These are phyloP conservation scores for Colletes collaris DNA, from an alignment of 2,888 invertebrate species.

Conservation along the genomic window DNA sequence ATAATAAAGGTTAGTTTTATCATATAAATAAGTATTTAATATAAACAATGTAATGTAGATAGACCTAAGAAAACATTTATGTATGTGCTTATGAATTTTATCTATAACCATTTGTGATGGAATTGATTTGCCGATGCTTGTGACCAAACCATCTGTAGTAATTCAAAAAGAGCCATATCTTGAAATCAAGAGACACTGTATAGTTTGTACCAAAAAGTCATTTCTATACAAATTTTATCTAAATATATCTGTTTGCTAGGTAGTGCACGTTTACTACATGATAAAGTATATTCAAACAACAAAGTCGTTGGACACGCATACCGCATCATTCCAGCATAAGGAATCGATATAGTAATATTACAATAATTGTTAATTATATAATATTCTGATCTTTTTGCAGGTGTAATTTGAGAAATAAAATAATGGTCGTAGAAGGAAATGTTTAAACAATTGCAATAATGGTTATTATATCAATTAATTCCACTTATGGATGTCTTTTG, in stretches of 20 bases:
- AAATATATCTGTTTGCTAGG: no score
- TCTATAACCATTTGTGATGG: not conserved
- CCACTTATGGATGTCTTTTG: constrained; percentile 16
- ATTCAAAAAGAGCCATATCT: no score
- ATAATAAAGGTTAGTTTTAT: constrained; percentile 40
- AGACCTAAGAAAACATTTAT: not conserved
- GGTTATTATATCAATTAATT: not conserved
- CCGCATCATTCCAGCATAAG: no score
- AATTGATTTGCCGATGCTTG: no score
- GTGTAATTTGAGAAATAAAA: constrained; percentile 1
- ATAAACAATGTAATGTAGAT: not conserved
- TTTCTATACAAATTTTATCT: no score
- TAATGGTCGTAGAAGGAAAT: not conserved
- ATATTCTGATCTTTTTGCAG: constrained; percentile 22
- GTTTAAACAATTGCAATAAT: constrained; percentile 9
- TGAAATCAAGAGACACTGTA: no score
- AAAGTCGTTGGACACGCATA: no score
- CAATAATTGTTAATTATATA: constrained; percentile 4
- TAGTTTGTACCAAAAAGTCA: no score
- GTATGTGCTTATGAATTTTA: not conserved
- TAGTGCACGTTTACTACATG: no score
- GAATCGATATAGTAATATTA: not conserved
- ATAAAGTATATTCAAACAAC: no score
- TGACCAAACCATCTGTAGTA: no score
- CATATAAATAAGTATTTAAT: not conserved